Evolutionary conservation across 2,888 invertebrate genomes (phyloP).

Genomic region (Pilophorus perplexus): DNA sequence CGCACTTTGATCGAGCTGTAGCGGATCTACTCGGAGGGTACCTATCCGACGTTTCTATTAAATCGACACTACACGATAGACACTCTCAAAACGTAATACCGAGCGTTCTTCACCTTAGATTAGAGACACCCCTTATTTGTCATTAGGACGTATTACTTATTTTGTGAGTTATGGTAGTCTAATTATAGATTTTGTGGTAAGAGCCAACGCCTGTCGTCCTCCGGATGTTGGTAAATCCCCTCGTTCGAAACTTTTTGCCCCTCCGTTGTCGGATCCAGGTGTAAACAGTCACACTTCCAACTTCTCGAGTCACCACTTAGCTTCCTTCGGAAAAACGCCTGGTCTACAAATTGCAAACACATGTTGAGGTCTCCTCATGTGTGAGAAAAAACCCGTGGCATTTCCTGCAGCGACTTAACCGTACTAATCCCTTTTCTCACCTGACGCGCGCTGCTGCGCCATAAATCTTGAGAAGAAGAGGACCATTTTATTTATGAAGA

Average conservation of each 20-base stretch:
- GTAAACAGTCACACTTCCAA: slow-evolving; percentile 24
- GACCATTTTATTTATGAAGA: too few species aligned
- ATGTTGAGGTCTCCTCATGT: too few species aligned
- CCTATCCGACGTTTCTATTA: too few species aligned
- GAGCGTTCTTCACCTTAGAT: too few species aligned
- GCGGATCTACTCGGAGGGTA: too few species aligned
- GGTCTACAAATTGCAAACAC: slow-evolving; percentile 32
- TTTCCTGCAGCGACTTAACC: not conserved
- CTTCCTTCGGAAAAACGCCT: slow-evolving; percentile 10
- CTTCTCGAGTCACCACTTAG: slow-evolving; percentile 24
- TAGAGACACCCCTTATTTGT: too few species aligned
- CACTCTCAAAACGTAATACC: too few species aligned
- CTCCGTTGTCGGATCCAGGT: slow-evolving; percentile 7
- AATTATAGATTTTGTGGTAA: slow-evolving; percentile 17
- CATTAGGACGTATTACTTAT: too few species aligned
- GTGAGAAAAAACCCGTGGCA: too few species aligned
- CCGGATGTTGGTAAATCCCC: slow-evolving; percentile 27
- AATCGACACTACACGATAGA: too few species aligned
- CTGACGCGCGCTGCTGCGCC: not conserved
- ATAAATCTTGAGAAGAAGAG: not conserved
- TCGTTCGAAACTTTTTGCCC: slow-evolving; percentile 4
- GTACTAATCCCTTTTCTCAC: not conserved
- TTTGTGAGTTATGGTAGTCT: too few species aligned
- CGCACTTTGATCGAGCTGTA: too few species aligned
- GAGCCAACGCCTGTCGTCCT: slow-evolving; percentile 2